A percentile compares a stretch with the other conserved stretches of the same genome.
phyloP scores from a whole-genome alignment of 2,113 vertebrate genomes.

The sheep (Ovis aries) region DNA sequence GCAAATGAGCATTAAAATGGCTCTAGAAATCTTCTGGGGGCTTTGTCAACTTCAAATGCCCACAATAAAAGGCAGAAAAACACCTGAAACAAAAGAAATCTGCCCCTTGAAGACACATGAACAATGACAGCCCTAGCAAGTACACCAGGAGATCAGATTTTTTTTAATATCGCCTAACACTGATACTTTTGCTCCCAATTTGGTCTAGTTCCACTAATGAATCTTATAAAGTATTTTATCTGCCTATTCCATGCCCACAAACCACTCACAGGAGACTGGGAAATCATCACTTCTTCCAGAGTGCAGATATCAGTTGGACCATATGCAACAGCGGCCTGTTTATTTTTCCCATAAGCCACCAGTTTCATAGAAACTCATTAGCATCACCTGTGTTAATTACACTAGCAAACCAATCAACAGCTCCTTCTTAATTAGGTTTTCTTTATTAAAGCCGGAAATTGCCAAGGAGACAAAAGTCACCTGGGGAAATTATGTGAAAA shows the following conservation, averaged over 20 bases:
- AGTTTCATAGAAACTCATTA: conserved; percentile 98
- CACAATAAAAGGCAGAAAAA: neutral
- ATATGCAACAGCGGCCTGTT: conserved; percentile 80
- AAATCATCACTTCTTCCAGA: conserved; percentile 89
- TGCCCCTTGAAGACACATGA: neutral
- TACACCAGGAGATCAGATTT: conserved; percentile 65
- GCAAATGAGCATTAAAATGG: neutral
- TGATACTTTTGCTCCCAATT: conserved; percentile 83
- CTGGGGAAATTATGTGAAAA: conserved; percentile 89
- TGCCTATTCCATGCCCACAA: conserved; percentile 83
- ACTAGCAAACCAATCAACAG: conserved; percentile 98
- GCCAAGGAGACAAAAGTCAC: conserved; percentile 92
- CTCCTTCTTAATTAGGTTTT: conserved; percentile 98
- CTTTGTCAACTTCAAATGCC: neutral
- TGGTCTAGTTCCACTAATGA: conserved; percentile 91
- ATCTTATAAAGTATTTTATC: conserved; percentile 91
- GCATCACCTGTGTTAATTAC: conserved; percentile 99
- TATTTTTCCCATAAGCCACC: conserved; percentile 88
- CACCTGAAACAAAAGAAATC: conserved; percentile 12
- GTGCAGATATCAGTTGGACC: conserved; percentile 82
- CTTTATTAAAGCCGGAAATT: conserved; percentile 97
- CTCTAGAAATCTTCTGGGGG: neutral
- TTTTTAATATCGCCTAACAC: conserved; percentile 75
- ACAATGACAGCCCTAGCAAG: conserved; percentile 59
- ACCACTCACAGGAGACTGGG: conserved; percentile 87